A percentile compares a stretch with the other conserved stretches of the same genome.
These are phyloP conservation scores for Cyprinodon brontotheroides DNA, from an alignment of 2,113 vertebrate species.

Conservation along the genomic window DNA sequence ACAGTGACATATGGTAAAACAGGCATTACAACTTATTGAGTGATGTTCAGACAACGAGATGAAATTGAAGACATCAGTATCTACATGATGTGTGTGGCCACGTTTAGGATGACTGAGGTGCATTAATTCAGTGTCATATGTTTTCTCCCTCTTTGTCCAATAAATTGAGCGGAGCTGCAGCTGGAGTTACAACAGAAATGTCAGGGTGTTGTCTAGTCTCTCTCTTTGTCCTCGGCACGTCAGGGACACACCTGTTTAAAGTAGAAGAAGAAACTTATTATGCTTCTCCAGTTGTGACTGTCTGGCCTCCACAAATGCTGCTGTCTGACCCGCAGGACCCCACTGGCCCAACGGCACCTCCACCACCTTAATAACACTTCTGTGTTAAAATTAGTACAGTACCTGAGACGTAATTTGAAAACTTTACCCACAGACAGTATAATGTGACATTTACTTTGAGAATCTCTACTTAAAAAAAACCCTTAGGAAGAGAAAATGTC, in stretches of 20 bases:
- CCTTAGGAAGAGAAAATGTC: not conserved
- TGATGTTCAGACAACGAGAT: conserved; percentile 44
- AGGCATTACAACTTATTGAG: conserved; percentile 31
- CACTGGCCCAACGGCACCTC: not conserved
- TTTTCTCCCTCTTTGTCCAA: conserved; percentile 54
- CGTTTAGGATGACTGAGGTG: conserved; percentile 37
- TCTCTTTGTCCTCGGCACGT: conserved; percentile 54
- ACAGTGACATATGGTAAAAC: conserved; percentile 31
- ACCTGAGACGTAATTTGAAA: not conserved
- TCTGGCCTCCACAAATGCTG: conserved; percentile 38
- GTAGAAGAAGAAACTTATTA: conserved; percentile 47
- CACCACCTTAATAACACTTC: conserved; percentile 29
- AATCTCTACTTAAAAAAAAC: not conserved
- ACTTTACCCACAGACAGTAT: not conserved
- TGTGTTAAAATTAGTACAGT: not conserved
- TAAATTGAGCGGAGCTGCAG: conserved; percentile 39
- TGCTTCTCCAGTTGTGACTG: conserved; percentile 36
- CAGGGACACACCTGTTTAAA: conserved; percentile 68
- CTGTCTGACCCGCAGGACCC: conserved; percentile 37
- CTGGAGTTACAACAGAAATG: not conserved
- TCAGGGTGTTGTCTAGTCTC: conserved; percentile 5
- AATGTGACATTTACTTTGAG: not conserved
- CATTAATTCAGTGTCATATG: conserved; percentile 40
- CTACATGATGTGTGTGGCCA: not conserved
- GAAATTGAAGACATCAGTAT: conserved; percentile 55